Percentiles rank a stretch among this genome's conserved stretches.
These are phyloP conservation scores for Pogonomyrmex barbatus DNA, from an alignment of 1,140 invertebrate genomes.

Conservation along the genomic window DNA sequence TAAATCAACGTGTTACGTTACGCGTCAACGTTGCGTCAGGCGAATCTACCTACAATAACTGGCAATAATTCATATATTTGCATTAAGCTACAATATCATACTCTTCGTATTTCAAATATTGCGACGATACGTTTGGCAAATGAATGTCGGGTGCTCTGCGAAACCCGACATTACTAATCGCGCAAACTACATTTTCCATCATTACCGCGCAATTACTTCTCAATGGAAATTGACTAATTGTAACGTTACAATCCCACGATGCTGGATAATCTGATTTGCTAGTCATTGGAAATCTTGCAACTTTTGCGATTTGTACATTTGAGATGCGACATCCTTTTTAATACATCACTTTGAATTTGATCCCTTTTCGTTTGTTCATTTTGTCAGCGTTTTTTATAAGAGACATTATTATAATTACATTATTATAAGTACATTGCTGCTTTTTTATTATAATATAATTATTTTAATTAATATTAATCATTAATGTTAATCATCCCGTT, in stretches of 20 bases:
- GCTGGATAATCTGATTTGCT: conserved; percentile 29
- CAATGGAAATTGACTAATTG: conserved; percentile 36
- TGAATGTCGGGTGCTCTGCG: conserved; percentile 2
- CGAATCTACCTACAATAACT: too few species aligned
- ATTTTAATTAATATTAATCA: too few species aligned
- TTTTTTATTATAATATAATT: not conserved
- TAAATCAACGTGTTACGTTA: conserved; percentile 42
- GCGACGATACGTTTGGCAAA: not conserved
- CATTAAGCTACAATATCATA: conserved; percentile 9
- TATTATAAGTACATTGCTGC: not conserved
- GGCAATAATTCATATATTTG: conserved; percentile 41
- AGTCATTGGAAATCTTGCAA: not conserved
- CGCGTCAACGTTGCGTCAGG: conserved; percentile 23
- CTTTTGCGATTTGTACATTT: conserved; percentile 9
- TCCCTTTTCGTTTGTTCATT: not conserved
- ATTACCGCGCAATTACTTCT: conserved; percentile 31
- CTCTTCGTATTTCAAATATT: conserved; percentile 21
- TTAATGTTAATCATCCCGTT: too few species aligned
- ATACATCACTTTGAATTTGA: not conserved
- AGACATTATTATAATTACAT: not conserved
- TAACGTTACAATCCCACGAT: not conserved
- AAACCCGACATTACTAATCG: conserved; percentile 9
- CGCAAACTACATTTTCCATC: conserved; percentile 24
- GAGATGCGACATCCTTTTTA: not conserved
- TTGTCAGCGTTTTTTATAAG: not conserved